Conservation (phyloP, 2,888 invertebrate genomes). For the Polydrusus pterygomalis region DNA sequence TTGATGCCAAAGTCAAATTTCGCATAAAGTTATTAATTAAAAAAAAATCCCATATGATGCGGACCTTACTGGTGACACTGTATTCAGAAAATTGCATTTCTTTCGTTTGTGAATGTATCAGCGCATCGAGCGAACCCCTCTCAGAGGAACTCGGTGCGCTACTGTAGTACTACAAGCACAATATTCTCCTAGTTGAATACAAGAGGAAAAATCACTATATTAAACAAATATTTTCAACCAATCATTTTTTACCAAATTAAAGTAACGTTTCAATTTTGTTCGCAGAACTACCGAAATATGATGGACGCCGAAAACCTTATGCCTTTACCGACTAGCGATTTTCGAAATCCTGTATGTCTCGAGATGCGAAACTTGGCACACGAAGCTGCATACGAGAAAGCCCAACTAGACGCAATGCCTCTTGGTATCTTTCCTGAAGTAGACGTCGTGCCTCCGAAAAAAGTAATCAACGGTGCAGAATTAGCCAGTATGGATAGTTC, state of each 20-base stretch:
- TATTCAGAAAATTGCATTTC: too few relatives aligned
- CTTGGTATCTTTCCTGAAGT: conserved; percentile 57
- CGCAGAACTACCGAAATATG: conserved; percentile 91
- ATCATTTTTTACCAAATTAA: not conserved
- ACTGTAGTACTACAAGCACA: too few relatives aligned
- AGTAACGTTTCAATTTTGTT: not conserved
- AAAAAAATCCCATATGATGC: too few relatives aligned
- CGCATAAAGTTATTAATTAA: too few relatives aligned
- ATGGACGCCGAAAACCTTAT: conserved; percentile 93
- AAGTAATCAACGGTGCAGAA: conserved; percentile 70
- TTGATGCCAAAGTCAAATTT: too few relatives aligned
- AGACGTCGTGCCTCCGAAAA: conserved; percentile 61
- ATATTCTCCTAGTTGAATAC: too few relatives aligned
- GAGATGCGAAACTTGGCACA: conserved; percentile 81
- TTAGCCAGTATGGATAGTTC: conserved; percentile 83
- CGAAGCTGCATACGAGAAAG: conserved; percentile 29
- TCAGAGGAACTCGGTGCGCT: too few relatives aligned
- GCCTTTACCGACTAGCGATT: conserved; percentile 89
- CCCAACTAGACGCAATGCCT: conserved; percentile 16
- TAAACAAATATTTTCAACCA: too few relatives aligned
- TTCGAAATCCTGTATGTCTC: conserved; percentile 87
- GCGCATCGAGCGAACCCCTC: too few relatives aligned
- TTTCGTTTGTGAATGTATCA: too few relatives aligned
- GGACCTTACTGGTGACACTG: too few relatives aligned
- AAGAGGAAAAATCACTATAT: too few relatives aligned